Conservation (phyloP, 2,113 vertebrate species). For the Rallus limicola region DNA sequence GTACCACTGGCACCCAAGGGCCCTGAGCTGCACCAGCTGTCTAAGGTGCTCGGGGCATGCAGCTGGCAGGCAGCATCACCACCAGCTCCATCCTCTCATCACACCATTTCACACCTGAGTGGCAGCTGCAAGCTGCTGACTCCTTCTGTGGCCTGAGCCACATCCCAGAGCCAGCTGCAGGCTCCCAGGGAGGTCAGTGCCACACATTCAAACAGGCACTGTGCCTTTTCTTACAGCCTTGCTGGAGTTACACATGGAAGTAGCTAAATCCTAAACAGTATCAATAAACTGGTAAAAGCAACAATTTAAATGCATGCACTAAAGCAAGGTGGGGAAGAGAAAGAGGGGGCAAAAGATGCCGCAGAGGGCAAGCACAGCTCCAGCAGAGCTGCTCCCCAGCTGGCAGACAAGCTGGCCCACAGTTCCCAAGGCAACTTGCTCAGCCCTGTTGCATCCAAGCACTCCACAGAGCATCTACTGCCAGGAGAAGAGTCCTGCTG, state of each 20-base stretch:
- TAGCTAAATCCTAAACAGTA: background rate
- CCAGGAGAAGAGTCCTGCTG: background rate
- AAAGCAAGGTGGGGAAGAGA: background rate
- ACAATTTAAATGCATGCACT: background rate
- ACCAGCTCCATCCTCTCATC: background rate
- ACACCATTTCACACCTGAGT: background rate
- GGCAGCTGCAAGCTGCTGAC: background rate
- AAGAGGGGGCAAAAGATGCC: background rate
- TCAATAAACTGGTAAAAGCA: background rate
- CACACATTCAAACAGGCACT: fast-evolving
- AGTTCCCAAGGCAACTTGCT: slow-evolving; percentile 68
- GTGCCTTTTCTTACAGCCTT: background rate
- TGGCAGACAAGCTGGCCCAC: background rate
- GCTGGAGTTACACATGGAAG: background rate
- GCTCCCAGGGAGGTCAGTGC: background rate
- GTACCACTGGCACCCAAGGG: background rate
- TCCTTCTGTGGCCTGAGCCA: background rate
- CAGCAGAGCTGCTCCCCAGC: background rate
- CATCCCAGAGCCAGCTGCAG: fast-evolving
- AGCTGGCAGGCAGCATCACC: background rate
- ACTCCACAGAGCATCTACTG: background rate
- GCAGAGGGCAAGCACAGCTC: background rate
- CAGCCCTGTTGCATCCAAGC: slow-evolving; percentile 15
- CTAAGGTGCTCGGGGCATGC: background rate
- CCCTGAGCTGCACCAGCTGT: background rate